Evolutionary conservation across 2,888 invertebrate species (phyloP), one percentile per base, ranked within the genome.

Genomic region (Oasisia sp.): DNA sequence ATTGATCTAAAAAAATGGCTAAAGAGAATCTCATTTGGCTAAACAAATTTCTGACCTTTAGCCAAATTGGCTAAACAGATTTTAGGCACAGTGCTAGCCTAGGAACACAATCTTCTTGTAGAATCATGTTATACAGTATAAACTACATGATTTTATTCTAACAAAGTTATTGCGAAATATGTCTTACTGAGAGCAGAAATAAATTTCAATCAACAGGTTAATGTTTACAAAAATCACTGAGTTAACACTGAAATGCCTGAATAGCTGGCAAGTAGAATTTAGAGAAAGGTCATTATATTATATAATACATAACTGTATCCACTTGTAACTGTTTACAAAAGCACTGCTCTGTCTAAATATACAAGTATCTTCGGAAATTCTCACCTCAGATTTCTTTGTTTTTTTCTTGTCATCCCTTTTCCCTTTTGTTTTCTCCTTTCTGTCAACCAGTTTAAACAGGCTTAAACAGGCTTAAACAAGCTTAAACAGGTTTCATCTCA

Each of bases 361-460:
- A 19, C 3, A 74, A 27, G 74, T 74, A 74, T 50, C 32, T 56
- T n/a, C 32, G n/a, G 45, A 74, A 91, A 56, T 92, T 38, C 92
- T 91, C 94, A 94, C 93, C 50, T 92, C 58, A 12, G 93, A 93
- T 89, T 93, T 93, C 92, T 93, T 93, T 0, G 93, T 93, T 32
- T 94, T 95, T 91, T 94, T 94, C 91, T 93, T 93, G 93, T 92
- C 93, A 93, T 91, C 93, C 89, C 11, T 89, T 50, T 93, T 91
- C 32, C 58, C 93, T 27, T 92, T 91, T 45, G 92, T 92, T 32
- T 92, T 92, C 56, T 50, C 89, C 74, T 45, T 91, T n/a, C 45
- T 74, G 27, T 19, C 27, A 74, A 74, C 38, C 38, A 38, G 38
- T 38, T 38, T 38, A 38, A 38, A 2, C 38, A 19, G 27, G 27